Percentiles rank a stretch among this genome's conserved stretches.
These are phyloP conservation scores for Leptinotarsa defecta DNA, from an alignment of 1,140 invertebrate species.

Conservation along the genomic window DNA sequence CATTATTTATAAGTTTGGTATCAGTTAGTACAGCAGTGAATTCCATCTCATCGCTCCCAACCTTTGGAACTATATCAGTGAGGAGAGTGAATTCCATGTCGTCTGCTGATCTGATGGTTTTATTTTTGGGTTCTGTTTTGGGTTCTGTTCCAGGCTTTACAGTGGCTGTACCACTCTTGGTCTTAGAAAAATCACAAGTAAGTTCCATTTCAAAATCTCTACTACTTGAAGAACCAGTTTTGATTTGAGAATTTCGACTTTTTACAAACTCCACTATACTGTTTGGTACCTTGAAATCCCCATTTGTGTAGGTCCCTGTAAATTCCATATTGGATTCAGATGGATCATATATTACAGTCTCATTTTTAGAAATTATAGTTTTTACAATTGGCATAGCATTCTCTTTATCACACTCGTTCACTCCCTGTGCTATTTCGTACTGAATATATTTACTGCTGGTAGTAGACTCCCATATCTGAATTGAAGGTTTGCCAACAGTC, in stretches of 20 bases:
- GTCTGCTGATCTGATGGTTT: not conserved
- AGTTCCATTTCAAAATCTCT: not conserved
- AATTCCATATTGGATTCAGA: not conserved
- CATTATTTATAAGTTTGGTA: not conserved
- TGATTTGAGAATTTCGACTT: not conserved
- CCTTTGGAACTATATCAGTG: not conserved
- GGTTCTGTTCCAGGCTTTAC: too few relatives aligned
- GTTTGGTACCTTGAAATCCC: not conserved
- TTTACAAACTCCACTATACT: slow-evolving; percentile 1
- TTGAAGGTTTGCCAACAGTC: not conserved
- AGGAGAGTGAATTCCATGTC: not conserved
- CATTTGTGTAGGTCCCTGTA: not conserved
- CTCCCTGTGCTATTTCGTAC: not conserved
- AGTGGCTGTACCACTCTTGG: too few relatives aligned
- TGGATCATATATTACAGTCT: not conserved
- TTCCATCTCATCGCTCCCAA: slow-evolving; percentile 4
- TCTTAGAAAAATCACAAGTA: not conserved
- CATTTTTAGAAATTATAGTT: not conserved
- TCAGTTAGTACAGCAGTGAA: not conserved
- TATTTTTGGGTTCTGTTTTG: not conserved
- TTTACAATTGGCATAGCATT: slow-evolving; percentile 9
- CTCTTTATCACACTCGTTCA: slow-evolving; percentile 13
- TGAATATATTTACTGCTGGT: not conserved
- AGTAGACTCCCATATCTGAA: not conserved
- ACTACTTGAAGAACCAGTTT: not conserved